Base-by-base conservation (phyloP, 2,888 invertebrate species). In the Drosophila longiperda region DNA sequence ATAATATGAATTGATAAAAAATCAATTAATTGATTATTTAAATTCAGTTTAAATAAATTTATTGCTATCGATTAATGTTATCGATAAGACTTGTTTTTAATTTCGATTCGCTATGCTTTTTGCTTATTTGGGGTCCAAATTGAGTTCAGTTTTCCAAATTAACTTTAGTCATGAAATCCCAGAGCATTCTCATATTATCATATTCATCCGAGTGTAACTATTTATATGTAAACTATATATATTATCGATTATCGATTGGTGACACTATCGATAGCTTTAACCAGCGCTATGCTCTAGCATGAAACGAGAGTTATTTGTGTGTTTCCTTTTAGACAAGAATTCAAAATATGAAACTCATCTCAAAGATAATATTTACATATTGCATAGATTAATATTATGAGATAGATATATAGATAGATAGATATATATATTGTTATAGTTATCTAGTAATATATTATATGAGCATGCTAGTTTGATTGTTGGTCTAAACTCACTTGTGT, bases 401-500 rank as follows among this genome's bases (percentile, higher is more conserved):
- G 36, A 26, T n/a, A 57, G 4, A 52, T 5, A 58, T 20, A 58
- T 9, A 40, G 1, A 15, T 36, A 36, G 36, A 34, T 17, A 23
- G 3, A 54, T 34, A 53, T n/a, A 29, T 32, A 50, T 11, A 17
- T 48, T 42, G 15, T 38, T 32, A 40, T 17, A 53, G 36, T 45
- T 45, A 36, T 15, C 55, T 55, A 55, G 23, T 29, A 15, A 49
- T 48, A 32, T 33, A 69, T 45, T 57, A 34, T 45, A 29, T 73
- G 80, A 29, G 63, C 78, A 82, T 78, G 82, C 79, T 68, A 12
- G 20, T 61, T 63, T 45, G 82, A 59, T 68, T 76, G 40, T 78
- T 78, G 53, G 53, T 64, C 80, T 80, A 76, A 73, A 86, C 85
- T 86, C 85, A 86, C 85, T 90, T 90, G 85, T 86, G 67, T 87